Evolutionary conservation across 2,797 vertebrate genomes (phyloP).

Genomic region (Astyanax mexicanus): DNA sequence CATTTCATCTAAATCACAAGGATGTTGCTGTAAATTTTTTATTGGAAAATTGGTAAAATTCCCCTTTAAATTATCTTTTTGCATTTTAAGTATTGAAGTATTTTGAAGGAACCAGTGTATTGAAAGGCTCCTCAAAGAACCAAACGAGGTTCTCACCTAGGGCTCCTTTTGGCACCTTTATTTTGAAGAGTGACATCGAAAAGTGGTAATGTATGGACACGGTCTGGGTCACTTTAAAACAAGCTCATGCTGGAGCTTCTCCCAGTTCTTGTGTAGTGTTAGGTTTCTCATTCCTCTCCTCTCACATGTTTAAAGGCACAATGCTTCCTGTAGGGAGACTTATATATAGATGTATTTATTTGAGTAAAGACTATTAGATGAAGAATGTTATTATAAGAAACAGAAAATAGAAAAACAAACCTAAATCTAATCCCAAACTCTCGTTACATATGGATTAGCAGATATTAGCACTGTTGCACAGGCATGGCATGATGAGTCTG

Average conservation of each 20-base stretch:
- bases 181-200: slow-evolving; percentile 9
- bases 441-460: slow-evolving; percentile 31
- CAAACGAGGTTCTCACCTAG: neutral
- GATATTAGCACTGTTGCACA: slow-evolving; percentile 27
- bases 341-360: slow-evolving; percentile 56
- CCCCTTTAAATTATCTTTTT: too few relatives aligned
- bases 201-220: neutral
- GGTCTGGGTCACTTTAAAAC: slow-evolving; percentile 32
- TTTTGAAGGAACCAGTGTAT: too few relatives aligned
- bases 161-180: neutral
- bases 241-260: too few relatives aligned
- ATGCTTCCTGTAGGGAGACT: slow-evolving; percentile 48
- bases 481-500: slow-evolving; percentile 24
- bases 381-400: slow-evolving; percentile 41
- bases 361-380: slow-evolving; percentile 31
- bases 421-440: slow-evolving; percentile 17
- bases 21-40: too few relatives aligned
- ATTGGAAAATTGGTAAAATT: too few relatives aligned
- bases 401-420: neutral
- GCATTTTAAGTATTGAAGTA: too few relatives aligned
- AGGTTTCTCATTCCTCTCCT: slow-evolving; percentile 24
- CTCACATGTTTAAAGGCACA: slow-evolving; percentile 51
- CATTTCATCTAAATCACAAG: too few relatives aligned
- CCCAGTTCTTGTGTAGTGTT: slow-evolving; percentile 17
- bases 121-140: too few relatives aligned